phyloP scores from a whole-genome alignment of 2,888 invertebrate genomes.

The Pterobdella sp. region DNA sequence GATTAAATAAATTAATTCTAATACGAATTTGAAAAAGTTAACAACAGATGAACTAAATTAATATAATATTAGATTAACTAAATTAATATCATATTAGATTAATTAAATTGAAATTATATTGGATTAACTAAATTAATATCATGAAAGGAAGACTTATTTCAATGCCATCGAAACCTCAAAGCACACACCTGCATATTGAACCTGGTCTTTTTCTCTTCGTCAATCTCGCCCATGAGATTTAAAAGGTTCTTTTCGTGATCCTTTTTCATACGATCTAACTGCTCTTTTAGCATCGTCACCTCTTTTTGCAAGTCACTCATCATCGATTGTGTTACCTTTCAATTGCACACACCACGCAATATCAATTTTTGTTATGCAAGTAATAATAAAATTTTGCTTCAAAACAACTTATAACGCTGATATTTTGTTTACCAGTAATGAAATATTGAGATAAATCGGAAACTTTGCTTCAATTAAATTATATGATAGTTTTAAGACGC shows the following conservation, averaged over 20 bases:
- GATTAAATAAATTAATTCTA: not conserved
- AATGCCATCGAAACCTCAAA: conserved; percentile 44
- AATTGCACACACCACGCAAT: too few relatives aligned
- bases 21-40: not conserved
- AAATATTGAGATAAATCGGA: too few relatives aligned
- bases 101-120: not conserved
- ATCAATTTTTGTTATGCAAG: too few relatives aligned
- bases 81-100: not conserved
- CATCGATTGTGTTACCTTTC: conserved; percentile 31
- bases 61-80: not conserved
- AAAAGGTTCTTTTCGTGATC: conserved; percentile 40
- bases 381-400: too few relatives aligned
- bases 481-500: too few relatives aligned
- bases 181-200: conserved; percentile 50
- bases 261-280: conserved; percentile 29
- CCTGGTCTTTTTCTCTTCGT: conserved; percentile 52
- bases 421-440: too few relatives aligned
- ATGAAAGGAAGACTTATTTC: too few relatives aligned
- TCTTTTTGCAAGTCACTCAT: conserved; percentile 33
- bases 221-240: conserved; percentile 47
- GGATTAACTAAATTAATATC: too few relatives aligned
- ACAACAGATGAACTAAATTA: not conserved
- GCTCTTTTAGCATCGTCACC: conserved; percentile 31
- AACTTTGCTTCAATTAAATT: too few relatives aligned
- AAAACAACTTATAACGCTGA: too few relatives aligned